phyloP scores from a whole-genome alignment of 2,888 invertebrate species.

The Petrophora chlorosata region DNA sequence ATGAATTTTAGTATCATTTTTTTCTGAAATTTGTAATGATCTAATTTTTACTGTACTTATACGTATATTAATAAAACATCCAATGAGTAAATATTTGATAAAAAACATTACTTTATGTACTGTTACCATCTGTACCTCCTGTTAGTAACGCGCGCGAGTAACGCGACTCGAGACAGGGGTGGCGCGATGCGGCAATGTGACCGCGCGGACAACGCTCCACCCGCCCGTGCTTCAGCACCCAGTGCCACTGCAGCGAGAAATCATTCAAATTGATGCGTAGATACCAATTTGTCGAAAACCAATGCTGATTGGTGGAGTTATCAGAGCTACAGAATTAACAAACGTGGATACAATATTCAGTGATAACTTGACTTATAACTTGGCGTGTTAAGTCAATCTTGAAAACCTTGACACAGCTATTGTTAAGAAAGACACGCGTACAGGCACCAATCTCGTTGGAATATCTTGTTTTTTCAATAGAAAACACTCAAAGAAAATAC shows the following conservation, averaged over 20 bases:
- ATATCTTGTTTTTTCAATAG: conserved; percentile 1
- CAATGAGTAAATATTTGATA: no score
- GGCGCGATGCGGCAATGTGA: conserved; percentile 30
- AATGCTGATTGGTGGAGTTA: not conserved
- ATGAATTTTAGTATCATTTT: no score
- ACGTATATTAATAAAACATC: no score
- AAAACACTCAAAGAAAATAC: conserved; percentile 1
- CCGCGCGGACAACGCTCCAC: conserved; percentile 19
- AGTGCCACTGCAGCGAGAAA: conserved; percentile 5
- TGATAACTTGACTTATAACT: no score
- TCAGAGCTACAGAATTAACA: no score
- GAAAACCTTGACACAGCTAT: no score
- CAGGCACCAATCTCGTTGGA: conserved; percentile 1
- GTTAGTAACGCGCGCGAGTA: conserved; percentile 18
- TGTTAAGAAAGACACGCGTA: not conserved
- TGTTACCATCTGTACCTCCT: not conserved
- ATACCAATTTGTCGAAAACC: not conserved
- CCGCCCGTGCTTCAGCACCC: no score
- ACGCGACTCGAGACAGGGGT: conserved; percentile 31
- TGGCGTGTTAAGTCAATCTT: no score
- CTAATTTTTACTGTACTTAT: no score
- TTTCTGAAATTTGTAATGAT: no score
- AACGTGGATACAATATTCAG: no score
- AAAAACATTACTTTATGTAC: no score
- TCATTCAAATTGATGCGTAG: not conserved